Percentiles rank a stretch among this genome's conserved stretches.
phyloP scores from a whole-genome alignment of 2,113 vertebrate species.

The Acanthisitta chloris region DNA sequence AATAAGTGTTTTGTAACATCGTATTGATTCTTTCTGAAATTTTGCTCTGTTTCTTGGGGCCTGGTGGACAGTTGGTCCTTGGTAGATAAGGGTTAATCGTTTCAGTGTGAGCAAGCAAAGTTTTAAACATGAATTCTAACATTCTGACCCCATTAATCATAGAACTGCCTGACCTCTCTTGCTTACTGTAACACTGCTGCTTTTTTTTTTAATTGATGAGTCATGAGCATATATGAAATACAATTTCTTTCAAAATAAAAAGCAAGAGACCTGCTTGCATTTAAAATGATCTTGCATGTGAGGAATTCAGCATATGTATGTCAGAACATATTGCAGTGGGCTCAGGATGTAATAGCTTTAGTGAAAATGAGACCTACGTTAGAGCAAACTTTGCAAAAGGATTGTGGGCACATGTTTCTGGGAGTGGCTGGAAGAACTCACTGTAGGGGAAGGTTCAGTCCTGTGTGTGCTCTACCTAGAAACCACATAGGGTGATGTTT shows the following conservation, averaged over 20 bases:
- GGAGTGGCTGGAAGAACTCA: conserved; percentile 34
- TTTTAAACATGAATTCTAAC: conserved; percentile 16
- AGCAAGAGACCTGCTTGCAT: background rate
- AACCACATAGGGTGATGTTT: conserved; percentile 36
- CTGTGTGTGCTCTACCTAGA: background rate
- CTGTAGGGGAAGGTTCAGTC: conserved; percentile 10
- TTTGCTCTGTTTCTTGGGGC: background rate
- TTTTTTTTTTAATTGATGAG: background rate
- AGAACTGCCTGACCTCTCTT: background rate
- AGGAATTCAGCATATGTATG: background rate
- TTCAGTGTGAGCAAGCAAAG: background rate
- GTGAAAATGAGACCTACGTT: conserved; percentile 2
- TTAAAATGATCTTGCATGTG: background rate
- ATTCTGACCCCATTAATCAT: conserved; percentile 26
- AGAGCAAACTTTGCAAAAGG: background rate
- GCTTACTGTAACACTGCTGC: background rate
- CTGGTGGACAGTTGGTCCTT: background rate
- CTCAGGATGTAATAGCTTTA: background rate
- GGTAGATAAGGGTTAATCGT: background rate
- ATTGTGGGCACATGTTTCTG: background rate
- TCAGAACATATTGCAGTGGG: background rate
- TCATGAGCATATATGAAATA: conserved; percentile 9
- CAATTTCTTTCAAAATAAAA: background rate
- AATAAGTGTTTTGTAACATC: background rate
- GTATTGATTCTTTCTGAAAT: background rate